These are phyloP conservation scores for Drusus annulatus DNA, from an alignment of 1,140 invertebrate species.

Conservation along the genomic window DNA sequence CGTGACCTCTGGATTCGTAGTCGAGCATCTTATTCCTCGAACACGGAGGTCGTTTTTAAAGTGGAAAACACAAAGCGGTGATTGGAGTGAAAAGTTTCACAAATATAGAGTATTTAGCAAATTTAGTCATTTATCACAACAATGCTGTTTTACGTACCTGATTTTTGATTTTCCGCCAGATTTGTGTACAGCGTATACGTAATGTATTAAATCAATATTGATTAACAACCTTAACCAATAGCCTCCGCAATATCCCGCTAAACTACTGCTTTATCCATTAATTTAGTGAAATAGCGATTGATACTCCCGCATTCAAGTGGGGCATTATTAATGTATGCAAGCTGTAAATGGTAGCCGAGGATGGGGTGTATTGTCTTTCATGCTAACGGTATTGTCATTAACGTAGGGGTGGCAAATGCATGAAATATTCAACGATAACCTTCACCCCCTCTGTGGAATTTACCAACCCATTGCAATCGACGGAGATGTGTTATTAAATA, in stretches of 20 bases:
- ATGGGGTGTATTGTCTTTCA: slow-evolving; percentile 45
- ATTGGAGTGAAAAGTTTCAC: no score
- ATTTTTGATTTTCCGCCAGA: no score
- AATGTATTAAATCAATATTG: no score
- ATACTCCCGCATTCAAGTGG: neutral
- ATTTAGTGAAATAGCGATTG: slow-evolving; percentile 21
- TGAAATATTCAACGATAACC: slow-evolving; percentile 57
- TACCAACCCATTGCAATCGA: slow-evolving; percentile 12
- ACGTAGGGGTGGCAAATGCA: slow-evolving; percentile 39
- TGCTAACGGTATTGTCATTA: slow-evolving; percentile 59
- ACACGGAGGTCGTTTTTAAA: no score
- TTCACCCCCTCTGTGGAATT: slow-evolving; percentile 11
- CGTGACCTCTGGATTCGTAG: no score
- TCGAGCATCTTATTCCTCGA: no score
- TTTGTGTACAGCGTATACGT: no score
- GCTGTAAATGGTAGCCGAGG: slow-evolving; percentile 26
- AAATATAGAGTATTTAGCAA: no score
- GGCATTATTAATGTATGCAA: slow-evolving; percentile 36
- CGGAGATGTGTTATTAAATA: no score
- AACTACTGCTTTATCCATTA: slow-evolving; percentile 24
- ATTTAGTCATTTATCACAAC: no score
- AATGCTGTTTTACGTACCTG: no score
- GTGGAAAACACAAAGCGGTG: no score
- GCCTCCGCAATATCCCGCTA: neutral
- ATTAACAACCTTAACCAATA: neutral